Evolutionary conservation across 2,113 vertebrate genomes (phyloP), one percentile per base, ranked within the genome.

Genomic region (Sprattus sprattus): DNA sequence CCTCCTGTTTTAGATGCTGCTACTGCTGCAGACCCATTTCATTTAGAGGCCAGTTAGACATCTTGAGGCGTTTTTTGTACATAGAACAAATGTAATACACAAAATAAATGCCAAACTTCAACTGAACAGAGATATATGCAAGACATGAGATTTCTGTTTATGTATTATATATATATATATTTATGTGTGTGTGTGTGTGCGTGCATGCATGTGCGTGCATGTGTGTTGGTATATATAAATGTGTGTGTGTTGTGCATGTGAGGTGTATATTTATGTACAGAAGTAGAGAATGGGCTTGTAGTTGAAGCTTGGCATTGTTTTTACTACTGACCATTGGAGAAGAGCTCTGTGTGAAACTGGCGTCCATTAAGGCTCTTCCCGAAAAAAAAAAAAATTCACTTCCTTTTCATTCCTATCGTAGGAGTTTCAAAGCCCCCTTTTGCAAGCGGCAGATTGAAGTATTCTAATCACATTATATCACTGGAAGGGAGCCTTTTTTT

Each of bases 401-500:
- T 50, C 22, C 85, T 75, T 46, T 84, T 81, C 52, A 45, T 78
- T 78, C 71, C 71, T 32, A 78, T 39, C 71, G 44, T 78, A 71
- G 86, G 91, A 89, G 90, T 93, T 92, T 92, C 89, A 92, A 92
- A 93, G 92, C 86, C 90, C 85, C 71, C 32, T 78, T 78, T n/a
- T 87, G 86, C 81, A 88, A 91, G 91, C 89, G 89, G 88, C 92
- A 94, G 93, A 93, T 93, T 94, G 93, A 93, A 94, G 93, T 95
- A 93, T 95, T 95, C 93, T 95, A 95, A 95, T 95, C 94, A 95
- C 93, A 94, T 95, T 94, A 93, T 90, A 94, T 95, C 93, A 89
- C 91, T 92, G 90, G 91, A 91, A 92, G 88, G 87, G 88, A 83
- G 90, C 89, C 89, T 88, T 90, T 93, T 93, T 95, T 93, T 93